Conservation (phyloP, 2,797 vertebrate species). For the Enteromius mattozi region DNA sequence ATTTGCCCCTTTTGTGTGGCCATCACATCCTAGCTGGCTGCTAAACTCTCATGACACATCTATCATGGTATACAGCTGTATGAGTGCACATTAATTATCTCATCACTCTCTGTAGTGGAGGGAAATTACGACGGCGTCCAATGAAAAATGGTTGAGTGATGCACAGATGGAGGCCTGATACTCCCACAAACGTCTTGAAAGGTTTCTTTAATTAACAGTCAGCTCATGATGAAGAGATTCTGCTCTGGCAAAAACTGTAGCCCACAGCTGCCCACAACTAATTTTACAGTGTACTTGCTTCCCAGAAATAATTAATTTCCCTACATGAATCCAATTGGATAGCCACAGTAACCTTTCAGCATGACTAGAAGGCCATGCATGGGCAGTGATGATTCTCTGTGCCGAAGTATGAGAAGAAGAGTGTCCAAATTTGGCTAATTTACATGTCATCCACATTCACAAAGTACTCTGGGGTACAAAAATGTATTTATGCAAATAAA, state of each 20-base stretch:
- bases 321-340: constrained; percentile 50
- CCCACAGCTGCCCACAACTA: constrained; percentile 45
- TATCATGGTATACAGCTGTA: constrained; percentile 52
- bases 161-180: constrained; percentile 64
- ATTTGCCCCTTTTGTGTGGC: constrained; percentile 41
- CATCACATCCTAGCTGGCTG: constrained; percentile 40
- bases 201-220: constrained; percentile 67
- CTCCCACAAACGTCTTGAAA: constrained; percentile 65
- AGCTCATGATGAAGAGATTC: constrained; percentile 68
- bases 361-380: constrained; percentile 32
- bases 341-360: constrained; percentile 51
- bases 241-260: constrained; percentile 42
- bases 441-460: constrained; percentile 55
- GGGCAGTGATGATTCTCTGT: constrained; percentile 40
- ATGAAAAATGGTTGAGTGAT: constrained; percentile 60
- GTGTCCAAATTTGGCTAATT: constrained; percentile 37
- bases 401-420: constrained; percentile 17
- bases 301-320: constrained; percentile 50
- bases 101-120: constrained; percentile 57
- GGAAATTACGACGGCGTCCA: constrained; percentile 56
- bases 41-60: constrained; percentile 40
- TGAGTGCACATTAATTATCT: constrained; percentile 58
- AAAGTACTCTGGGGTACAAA: constrained; percentile 53
- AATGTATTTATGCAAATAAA: constrained; percentile 66
- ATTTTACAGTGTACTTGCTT: constrained; percentile 43